These are phyloP conservation scores for Henricia sp. DNA, from an alignment of 53 echinoderm and acorn worm species.

Conservation along the genomic window DNA sequence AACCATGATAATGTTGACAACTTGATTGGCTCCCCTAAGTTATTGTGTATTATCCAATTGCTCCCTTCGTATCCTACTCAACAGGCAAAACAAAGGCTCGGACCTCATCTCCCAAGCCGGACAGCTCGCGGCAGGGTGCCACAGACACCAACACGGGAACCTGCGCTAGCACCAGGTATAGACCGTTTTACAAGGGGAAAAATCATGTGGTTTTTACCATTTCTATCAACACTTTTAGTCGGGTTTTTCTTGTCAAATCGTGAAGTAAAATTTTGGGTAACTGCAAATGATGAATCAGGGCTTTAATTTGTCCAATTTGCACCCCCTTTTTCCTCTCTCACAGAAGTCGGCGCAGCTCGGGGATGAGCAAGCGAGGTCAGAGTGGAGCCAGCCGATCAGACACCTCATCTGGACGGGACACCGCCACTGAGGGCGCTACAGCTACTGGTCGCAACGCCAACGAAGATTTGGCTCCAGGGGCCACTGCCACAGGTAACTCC, in stretches of 20 bases:
- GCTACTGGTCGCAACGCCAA: slow-evolving; percentile 78
- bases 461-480: slow-evolving; percentile 84
- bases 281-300: too few species aligned
- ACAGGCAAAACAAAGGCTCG: slow-evolving; percentile 69
- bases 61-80: too few species aligned
- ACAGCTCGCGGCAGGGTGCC: slow-evolving; percentile 82
- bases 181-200: too few species aligned
- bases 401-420: slow-evolving; percentile 86
- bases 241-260: too few species aligned
- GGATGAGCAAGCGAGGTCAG: slow-evolving; percentile 98
- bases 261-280: too few species aligned
- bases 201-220: too few species aligned
- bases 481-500: slow-evolving; percentile 71
- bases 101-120: slow-evolving; percentile 70
- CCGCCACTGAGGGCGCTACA: slow-evolving; percentile 78
- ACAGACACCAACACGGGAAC: slow-evolving; percentile 99
- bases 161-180: slow-evolving; percentile 99
- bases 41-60: too few species aligned
- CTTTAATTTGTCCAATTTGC: neutral
- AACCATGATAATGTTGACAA: too few species aligned
- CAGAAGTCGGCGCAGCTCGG: slow-evolving; percentile 99
- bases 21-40: too few species aligned
- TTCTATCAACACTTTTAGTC: too few species aligned
- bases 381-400: slow-evolving; percentile 90
- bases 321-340: neutral